phyloP scores from a whole-genome alignment of 2,797 vertebrate species.

The Sitta carolinensis region DNA sequence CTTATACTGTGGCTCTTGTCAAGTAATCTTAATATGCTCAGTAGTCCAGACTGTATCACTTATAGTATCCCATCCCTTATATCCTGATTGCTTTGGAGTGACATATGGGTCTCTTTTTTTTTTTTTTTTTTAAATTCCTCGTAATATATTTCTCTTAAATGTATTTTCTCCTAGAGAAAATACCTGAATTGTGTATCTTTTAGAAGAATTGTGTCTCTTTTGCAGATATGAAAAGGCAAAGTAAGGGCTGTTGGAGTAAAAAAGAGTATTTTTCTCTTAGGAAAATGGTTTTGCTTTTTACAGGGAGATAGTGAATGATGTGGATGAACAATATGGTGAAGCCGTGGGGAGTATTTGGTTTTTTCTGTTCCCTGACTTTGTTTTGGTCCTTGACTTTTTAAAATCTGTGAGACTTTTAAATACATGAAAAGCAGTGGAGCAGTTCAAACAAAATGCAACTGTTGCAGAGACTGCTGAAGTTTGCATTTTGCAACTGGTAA shows the following conservation, averaged over 20 bases:
- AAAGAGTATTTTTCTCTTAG: neutral
- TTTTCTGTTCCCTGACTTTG: neutral
- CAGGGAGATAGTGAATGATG: neutral
- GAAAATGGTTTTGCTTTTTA: neutral
- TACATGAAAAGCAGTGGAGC: neutral
- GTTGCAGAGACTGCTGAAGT: neutral
- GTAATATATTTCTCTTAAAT: neutral
- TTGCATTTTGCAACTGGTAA: neutral
- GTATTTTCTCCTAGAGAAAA: neutral
- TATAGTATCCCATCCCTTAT: neutral
- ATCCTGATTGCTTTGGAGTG: neutral
- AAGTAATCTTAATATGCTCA: neutral
- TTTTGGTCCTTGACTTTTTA: neutral
- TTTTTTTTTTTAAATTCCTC: too few relatives aligned
- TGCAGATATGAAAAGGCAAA: neutral
- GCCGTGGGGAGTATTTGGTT: neutral
- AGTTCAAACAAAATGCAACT: neutral
- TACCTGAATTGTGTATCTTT: too few relatives aligned
- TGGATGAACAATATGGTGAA: neutral
- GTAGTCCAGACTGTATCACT: neutral
- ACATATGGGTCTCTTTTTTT: neutral
- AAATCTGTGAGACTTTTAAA: neutral
- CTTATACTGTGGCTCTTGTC: neutral
- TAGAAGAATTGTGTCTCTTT: neutral
- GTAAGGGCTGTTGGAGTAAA: neutral